These are phyloP conservation scores for Asbolus verrucosus DNA, from an alignment of 1,140 invertebrate species.

Conservation along the genomic window DNA sequence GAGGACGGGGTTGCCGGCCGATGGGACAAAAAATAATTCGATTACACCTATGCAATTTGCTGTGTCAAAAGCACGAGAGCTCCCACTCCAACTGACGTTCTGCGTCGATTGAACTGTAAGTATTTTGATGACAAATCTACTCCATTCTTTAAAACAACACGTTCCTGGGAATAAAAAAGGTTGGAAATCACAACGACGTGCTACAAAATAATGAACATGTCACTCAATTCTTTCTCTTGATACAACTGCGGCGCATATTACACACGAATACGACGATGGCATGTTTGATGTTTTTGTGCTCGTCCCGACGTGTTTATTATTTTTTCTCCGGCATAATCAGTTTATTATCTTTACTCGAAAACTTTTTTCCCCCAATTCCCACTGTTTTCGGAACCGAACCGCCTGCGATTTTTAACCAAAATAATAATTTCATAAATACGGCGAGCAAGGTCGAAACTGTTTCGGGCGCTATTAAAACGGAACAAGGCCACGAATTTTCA, in stretches of 20 bases:
- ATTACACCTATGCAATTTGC: constrained; percentile 10
- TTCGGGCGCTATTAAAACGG: too few relatives aligned
- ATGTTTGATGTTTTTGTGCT: background rate
- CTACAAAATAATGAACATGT: constrained; percentile 22
- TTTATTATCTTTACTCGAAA: too few relatives aligned
- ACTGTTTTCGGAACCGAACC: too few relatives aligned
- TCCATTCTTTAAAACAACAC: background rate
- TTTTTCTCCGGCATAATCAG: too few relatives aligned
- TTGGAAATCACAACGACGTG: constrained; percentile 8
- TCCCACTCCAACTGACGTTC: background rate
- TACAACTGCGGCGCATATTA: background rate
- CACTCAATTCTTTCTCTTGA: background rate
- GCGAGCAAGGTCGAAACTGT: too few relatives aligned
- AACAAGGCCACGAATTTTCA: too few relatives aligned
- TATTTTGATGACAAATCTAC: background rate
- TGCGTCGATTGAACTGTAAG: background rate
- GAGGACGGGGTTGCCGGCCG: too few relatives aligned
- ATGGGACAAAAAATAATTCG: constrained; percentile 30
- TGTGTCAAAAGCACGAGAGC: constrained; percentile 9
- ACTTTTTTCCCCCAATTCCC: too few relatives aligned
- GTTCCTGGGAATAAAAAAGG: constrained; percentile 14
- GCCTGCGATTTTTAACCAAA: too few relatives aligned
- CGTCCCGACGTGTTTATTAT: too few relatives aligned
- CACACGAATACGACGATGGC: background rate
- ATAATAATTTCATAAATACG: too few relatives aligned